phyloP scores from a whole-genome alignment of 1,140 invertebrate genomes.

The Zaprionus nigranus region DNA sequence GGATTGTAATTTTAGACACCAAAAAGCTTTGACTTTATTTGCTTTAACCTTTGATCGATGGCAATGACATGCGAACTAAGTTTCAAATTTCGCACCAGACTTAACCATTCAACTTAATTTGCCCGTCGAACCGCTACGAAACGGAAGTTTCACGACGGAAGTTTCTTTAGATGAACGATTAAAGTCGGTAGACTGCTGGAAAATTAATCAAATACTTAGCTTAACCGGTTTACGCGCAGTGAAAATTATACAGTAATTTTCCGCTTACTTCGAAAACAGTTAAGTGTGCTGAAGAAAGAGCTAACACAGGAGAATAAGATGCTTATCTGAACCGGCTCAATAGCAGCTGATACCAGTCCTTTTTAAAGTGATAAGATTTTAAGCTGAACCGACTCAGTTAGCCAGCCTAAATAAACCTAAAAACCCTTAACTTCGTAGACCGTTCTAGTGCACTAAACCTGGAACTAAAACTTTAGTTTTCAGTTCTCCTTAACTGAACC shows the following conservation, averaged over 20 bases:
- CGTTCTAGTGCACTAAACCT: no score
- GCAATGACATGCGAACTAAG: constrained; percentile 51
- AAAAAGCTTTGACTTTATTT: constrained; percentile 47
- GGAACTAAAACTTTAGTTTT: no score
- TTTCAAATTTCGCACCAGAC: constrained; percentile 42
- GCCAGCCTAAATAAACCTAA: no score
- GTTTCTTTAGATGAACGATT: neutral
- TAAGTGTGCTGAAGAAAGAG: no score
- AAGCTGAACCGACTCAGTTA: neutral
- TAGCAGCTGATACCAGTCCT: neutral
- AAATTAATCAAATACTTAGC: neutral
- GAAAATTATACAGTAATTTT: no score
- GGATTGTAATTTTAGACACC: constrained; percentile 66
- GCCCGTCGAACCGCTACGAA: constrained; percentile 5
- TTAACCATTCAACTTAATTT: constrained; percentile 78
- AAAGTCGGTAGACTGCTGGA: neutral
- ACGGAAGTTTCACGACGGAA: neutral
- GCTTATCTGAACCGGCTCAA: neutral
- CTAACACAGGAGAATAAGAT: neutral
- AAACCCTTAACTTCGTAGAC: no score
- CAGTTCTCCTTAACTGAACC: no score
- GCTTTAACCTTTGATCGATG: constrained; percentile 35
- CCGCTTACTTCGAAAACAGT: no score
- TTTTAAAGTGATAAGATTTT: neutral
- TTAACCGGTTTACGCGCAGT: neutral